A percentile compares a stretch with the other conserved stretches of the same genome.
Conservation (phyloP, 2,888 invertebrate species). For the Campopleginae sp. region DNA sequence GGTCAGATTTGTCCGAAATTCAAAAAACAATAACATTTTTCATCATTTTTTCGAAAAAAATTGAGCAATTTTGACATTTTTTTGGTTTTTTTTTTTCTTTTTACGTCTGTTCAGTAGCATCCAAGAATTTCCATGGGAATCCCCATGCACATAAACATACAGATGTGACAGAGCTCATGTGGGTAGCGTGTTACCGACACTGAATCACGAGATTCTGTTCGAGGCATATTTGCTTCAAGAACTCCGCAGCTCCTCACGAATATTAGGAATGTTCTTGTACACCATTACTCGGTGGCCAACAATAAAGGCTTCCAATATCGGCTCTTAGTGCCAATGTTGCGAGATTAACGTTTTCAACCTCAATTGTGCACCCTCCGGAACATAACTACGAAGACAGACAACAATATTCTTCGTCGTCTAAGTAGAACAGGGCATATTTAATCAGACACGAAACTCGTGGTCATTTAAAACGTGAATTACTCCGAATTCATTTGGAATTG, state of each 20-base stretch:
- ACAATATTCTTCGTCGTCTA: neutral
- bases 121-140: neutral
- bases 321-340: neutral
- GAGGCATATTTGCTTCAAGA: conserved; percentile 13
- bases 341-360: neutral
- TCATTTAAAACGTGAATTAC: neutral
- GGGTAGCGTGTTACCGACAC: conserved; percentile 17
- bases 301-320: neutral
- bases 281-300: neutral
- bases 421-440: conserved; percentile 27
- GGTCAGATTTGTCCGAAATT: neutral
- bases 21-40: neutral
- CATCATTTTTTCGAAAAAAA: neutral
- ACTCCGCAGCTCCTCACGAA: conserved; percentile 45
- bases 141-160: neutral
- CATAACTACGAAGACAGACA: too few relatives aligned
- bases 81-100: neutral
- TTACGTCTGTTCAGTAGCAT: neutral
- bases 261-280: conserved; percentile 53
- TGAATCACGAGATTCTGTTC: conserved; percentile 34
- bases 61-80: neutral
- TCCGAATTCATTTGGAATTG: neutral
- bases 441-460: neutral
- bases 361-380: neutral
- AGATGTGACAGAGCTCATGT: neutral